Conservation (phyloP, 2,113 vertebrate genomes). For the Chiloscyllium plagiosum region DNA sequence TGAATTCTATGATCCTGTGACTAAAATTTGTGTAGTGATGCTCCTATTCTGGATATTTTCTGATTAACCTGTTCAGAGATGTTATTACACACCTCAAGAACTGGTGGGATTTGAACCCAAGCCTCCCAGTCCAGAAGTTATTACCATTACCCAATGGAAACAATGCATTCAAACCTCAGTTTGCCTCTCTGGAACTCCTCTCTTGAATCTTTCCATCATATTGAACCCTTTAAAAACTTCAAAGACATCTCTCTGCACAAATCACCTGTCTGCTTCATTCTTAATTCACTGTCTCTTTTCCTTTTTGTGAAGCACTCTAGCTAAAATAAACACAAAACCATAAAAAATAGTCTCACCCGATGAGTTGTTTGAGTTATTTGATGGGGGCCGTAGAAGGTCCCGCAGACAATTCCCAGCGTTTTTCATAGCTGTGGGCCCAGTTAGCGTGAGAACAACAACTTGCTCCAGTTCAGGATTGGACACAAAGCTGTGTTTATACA, state of each 20-base stretch:
- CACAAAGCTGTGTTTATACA: constrained; percentile 42
- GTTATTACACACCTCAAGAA: too few species aligned
- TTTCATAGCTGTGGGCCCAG: constrained; percentile 48
- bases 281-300: neutral
- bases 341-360: constrained; percentile 42
- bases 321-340: constrained; percentile 1
- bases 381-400: constrained; percentile 44
- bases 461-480: constrained; percentile 53
- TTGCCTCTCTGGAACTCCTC: neutral
- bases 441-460: constrained; percentile 54
- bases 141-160: neutral
- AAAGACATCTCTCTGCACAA: neutral
- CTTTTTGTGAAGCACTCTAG: neutral
- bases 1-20: neutral
- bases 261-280: neutral
- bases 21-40: too few species aligned
- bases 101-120: too few species aligned
- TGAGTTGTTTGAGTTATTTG: accelerated
- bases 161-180: neutral
- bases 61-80: too few species aligned
- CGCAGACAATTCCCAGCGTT: constrained; percentile 49
- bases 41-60: too few species aligned
- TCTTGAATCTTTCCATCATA: neutral
- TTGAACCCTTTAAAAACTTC: neutral
- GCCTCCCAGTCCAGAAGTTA: too few species aligned